phyloP scores from a whole-genome alignment of 2,113 vertebrate species.

The Lepidothrix coronata region DNA sequence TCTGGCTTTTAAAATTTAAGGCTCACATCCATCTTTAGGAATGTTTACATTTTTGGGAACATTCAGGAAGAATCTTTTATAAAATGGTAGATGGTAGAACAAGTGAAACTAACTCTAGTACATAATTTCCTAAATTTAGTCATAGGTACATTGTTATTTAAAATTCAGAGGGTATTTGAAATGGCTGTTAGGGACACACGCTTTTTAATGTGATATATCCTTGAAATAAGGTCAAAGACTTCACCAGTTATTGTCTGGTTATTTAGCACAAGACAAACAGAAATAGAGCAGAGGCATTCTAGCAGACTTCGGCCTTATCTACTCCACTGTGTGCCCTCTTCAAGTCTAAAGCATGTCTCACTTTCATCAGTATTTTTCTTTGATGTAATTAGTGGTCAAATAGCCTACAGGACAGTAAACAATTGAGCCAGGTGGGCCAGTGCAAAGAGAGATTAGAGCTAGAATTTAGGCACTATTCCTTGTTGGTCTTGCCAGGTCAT shows the following conservation, averaged over 20 bases:
- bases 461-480: conserved; percentile 64
- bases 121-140: background rate
- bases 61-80: background rate
- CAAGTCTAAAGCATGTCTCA: conserved; percentile 76
- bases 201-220: conserved; percentile 36
- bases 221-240: conserved; percentile 58
- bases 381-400: conserved; percentile 83
- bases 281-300: conserved; percentile 67
- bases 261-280: conserved; percentile 72
- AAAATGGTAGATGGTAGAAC: background rate
- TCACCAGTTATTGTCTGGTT: conserved; percentile 66
- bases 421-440: conserved; percentile 76
- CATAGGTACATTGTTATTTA: background rate
- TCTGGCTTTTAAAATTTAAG: background rate
- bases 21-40: background rate
- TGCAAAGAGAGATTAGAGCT: conserved; percentile 76
- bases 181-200: background rate
- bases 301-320: conserved; percentile 80
- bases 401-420: conserved; percentile 76
- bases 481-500: conserved; percentile 82
- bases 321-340: conserved; percentile 79
- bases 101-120: background rate
- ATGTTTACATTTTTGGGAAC: background rate
- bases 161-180: background rate
- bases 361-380: conserved; percentile 83